Conservation (phyloP, 2,888 invertebrate species). For the Nomada flava region DNA sequence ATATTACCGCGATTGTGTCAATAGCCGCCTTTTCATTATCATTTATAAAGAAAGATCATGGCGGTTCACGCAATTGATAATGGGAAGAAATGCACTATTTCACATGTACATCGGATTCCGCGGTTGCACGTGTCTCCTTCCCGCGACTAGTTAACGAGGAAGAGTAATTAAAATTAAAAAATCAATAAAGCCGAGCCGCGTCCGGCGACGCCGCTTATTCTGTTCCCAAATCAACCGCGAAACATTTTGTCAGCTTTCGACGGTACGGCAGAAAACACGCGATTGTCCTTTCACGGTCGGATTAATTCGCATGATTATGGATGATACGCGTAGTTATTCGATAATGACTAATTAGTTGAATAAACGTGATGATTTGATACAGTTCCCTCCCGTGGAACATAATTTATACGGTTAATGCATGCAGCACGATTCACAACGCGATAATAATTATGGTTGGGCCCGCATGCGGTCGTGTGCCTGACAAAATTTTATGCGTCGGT, state of each 20-base stretch:
- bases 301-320: constrained; percentile 61
- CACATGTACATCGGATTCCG: constrained; percentile 32
- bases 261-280: constrained; percentile 14
- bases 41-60: constrained; percentile 29
- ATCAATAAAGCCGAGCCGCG: constrained; percentile 39
- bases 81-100: constrained; percentile 16
- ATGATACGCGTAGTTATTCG: constrained; percentile 46
- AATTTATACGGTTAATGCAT: constrained; percentile 42
- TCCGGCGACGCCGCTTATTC: not conserved
- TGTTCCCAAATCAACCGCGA: not conserved
- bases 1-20: constrained; percentile 28
- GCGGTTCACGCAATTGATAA: constrained; percentile 29
- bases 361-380: constrained; percentile 22
- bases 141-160: constrained; percentile 49
- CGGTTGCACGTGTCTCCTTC: constrained; percentile 32
- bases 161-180: constrained; percentile 61
- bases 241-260: constrained; percentile 54
- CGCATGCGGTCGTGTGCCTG: not conserved
- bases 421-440: constrained; percentile 49
- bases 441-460: constrained; percentile 43
- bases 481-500: constrained; percentile 44
- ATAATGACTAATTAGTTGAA: constrained; percentile 61
- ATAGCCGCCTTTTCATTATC: not conserved
- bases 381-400: constrained; percentile 16
- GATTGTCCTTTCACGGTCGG: constrained; percentile 36